These are phyloP conservation scores for Vidua macroura DNA, from an alignment of 2,113 vertebrate genomes.

Conservation along the genomic window DNA sequence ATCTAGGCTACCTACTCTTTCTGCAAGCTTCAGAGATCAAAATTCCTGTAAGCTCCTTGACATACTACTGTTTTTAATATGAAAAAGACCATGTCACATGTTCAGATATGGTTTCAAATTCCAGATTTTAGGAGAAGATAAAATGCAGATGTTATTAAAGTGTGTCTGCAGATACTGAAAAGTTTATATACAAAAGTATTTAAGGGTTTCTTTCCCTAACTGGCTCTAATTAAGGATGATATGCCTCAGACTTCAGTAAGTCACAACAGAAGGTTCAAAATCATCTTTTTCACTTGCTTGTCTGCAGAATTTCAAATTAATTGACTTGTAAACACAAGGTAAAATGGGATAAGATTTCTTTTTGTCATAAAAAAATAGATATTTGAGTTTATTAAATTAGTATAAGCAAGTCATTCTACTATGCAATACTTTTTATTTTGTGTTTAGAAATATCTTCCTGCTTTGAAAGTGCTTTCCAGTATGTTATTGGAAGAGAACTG, in stretches of 20 bases:
- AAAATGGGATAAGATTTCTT: neutral
- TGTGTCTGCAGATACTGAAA: neutral
- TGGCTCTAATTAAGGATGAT: neutral
- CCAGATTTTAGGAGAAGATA: neutral
- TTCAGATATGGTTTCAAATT: neutral
- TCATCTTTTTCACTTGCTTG: neutral
- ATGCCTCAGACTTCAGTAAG: neutral
- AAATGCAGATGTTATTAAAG: neutral
- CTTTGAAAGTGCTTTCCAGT: neutral
- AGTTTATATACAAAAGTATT: neutral
- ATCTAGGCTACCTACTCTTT: neutral
- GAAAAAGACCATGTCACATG: neutral
- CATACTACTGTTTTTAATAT: neutral
- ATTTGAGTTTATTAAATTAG: neutral
- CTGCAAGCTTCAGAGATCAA: neutral
- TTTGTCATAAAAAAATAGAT: neutral
- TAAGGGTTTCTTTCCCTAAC: neutral
- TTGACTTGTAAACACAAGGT: neutral
- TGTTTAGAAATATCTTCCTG: neutral
- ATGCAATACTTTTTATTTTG: neutral
- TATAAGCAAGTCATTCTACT: neutral
- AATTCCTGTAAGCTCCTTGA: neutral
- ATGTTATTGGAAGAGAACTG: neutral
- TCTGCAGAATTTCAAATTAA: neutral
- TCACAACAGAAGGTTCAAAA: neutral